Percentiles rank a stretch among this genome's conserved stretches.
Evolutionary conservation across 2,888 invertebrate genomes (phyloP).

Genomic region (Ectropis crepuscularia): DNA sequence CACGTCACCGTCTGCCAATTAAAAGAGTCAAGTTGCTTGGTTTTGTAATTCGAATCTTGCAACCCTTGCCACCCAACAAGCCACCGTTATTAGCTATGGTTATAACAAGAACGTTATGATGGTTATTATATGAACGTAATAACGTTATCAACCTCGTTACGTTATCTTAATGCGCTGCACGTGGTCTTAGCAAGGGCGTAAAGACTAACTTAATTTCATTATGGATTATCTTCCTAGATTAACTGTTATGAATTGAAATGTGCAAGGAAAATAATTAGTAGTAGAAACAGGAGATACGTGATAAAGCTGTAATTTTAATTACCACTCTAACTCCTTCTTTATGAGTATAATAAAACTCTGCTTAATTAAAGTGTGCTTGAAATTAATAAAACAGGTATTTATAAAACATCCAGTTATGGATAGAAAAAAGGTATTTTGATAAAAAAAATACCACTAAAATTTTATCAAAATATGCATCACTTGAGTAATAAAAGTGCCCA

Average conservation of each 20-base stretch:
- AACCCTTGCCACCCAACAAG: constrained; percentile 51
- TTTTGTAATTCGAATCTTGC: constrained; percentile 65
- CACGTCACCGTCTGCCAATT: constrained; percentile 57
- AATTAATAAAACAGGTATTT: no score
- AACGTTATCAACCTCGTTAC: constrained; percentile 46
- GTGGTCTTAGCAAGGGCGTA: constrained; percentile 26
- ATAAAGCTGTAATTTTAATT: no score
- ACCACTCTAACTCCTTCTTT: no score
- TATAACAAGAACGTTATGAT: constrained; percentile 19
- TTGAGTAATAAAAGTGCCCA: no score
- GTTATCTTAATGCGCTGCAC: constrained; percentile 44
- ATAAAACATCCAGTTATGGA: no score
- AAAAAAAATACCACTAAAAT: no score
- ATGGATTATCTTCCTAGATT: constrained; percentile 4
- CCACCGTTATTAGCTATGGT: constrained; percentile 49
- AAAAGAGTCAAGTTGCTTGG: constrained; percentile 61
- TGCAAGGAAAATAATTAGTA: not conserved
- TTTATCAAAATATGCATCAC: no score
- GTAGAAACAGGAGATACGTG: not conserved
- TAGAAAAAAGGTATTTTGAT: no score
- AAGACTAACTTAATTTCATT: constrained; percentile 12
- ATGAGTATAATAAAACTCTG: no score
- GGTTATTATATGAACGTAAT: constrained; percentile 33
- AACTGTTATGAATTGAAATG: constrained; percentile 6
- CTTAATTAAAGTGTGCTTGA: no score